These are phyloP conservation scores for Cyprinodon brontotheroides DNA, from an alignment of 2,113 vertebrate species.

Conservation along the genomic window DNA sequence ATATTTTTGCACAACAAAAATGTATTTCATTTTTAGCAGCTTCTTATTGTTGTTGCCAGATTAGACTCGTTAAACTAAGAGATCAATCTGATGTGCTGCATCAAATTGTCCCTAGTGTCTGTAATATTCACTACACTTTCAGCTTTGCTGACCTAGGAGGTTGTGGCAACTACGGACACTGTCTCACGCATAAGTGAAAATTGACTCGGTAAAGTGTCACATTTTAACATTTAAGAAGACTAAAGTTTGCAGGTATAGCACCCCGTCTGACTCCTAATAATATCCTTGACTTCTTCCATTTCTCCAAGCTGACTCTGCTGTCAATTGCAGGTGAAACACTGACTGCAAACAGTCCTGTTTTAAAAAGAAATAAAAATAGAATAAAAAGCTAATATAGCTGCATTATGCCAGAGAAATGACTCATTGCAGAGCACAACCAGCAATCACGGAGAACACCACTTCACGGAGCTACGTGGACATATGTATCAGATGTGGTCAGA, in stretches of 20 bases:
- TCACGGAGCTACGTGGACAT: slow-evolving; percentile 51
- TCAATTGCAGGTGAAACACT: neutral
- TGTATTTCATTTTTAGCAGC: too few species aligned
- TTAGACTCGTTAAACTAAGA: too few species aligned
- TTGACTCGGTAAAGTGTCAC: neutral
- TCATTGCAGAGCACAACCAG: slow-evolving; percentile 29
- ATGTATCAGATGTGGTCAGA: slow-evolving; percentile 53
- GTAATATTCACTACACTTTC: neutral
- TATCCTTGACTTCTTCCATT: neutral
- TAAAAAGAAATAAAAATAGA: neutral
- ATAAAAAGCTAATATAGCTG: slow-evolving; percentile 56
- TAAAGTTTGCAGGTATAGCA: neutral
- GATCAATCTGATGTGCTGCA: too few species aligned
- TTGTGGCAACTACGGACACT: neutral
- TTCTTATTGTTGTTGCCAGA: too few species aligned
- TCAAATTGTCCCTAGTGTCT: neutral
- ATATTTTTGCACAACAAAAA: too few species aligned
- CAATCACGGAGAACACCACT: slow-evolving; percentile 53
- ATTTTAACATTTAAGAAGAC: neutral
- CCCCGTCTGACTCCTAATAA: neutral
- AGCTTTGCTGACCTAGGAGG: neutral
- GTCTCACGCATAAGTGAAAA: neutral
- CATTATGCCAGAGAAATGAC: slow-evolving; percentile 30
- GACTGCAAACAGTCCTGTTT: neutral
- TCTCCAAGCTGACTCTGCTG: neutral